phyloP scores from a whole-genome alignment of 2,888 invertebrate genomes.

The Terebella lapidaria region DNA sequence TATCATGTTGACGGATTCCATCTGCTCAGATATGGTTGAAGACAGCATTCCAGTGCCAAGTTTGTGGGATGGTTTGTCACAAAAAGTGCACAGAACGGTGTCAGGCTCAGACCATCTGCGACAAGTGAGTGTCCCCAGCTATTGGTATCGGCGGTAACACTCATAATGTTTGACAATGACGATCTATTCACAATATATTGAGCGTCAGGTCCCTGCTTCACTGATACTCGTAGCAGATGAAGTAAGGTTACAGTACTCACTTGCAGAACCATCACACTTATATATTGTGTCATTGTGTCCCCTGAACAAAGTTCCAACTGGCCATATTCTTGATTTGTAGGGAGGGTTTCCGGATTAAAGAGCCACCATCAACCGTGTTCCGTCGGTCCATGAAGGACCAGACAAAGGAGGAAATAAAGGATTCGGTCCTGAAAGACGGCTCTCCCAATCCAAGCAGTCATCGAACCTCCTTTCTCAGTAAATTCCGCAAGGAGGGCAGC shows the following conservation, averaged over 20 bases:
- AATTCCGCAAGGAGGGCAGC: not conserved
- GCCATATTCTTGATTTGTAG: too few species aligned
- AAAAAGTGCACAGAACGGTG: slow-evolving; percentile 91
- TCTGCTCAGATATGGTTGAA: slow-evolving; percentile 87
- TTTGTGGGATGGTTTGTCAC: slow-evolving; percentile 87
- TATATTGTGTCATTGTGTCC: too few species aligned
- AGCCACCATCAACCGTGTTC: not conserved
- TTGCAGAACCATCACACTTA: too few species aligned
- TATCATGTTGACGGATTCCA: too few species aligned
- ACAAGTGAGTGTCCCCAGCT: slow-evolving; percentile 33
- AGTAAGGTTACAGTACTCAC: too few species aligned
- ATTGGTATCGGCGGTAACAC: too few species aligned
- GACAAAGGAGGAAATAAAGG: not conserved
- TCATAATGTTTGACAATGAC: too few species aligned
- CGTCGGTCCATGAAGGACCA: not conserved
- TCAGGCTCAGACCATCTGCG: slow-evolving; percentile 67
- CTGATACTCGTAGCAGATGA: too few species aligned
- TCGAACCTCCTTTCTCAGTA: not conserved
- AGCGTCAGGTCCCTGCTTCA: too few species aligned
- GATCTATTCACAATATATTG: too few species aligned
- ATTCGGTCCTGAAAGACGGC: not conserved
- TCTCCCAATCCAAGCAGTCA: not conserved
- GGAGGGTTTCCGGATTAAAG: slow-evolving; percentile 14
- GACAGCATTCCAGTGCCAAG: slow-evolving; percentile 85
- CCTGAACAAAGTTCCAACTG: too few species aligned